phyloP scores from a whole-genome alignment of 35 echinoderm and acorn worm species.

The Lytechinus pictus region DNA sequence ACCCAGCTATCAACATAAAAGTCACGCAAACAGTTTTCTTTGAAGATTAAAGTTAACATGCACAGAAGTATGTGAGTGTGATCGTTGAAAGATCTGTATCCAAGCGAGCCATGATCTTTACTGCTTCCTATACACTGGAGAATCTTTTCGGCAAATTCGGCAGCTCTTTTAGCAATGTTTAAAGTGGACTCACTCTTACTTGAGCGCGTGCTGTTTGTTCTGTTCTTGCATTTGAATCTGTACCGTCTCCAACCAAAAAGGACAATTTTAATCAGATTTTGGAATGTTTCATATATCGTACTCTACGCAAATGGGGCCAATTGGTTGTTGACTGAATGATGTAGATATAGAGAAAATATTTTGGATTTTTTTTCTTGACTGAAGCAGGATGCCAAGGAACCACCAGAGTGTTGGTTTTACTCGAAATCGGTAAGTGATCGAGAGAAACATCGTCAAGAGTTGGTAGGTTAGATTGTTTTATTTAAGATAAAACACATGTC shows the following conservation, averaged over 20 bases:
- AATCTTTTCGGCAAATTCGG: background rate
- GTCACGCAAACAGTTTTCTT: background rate
- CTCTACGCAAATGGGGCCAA: background rate
- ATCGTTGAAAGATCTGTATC: background rate
- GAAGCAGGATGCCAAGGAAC: background rate
- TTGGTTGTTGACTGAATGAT: background rate
- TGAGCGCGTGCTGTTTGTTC: background rate
- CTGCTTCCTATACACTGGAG: background rate
- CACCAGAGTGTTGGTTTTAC: background rate
- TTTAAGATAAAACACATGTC: too few species aligned
- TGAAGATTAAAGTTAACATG: background rate
- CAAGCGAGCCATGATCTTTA: background rate
- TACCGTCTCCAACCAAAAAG: background rate
- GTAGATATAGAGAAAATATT: background rate
- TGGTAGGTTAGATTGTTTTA: too few species aligned
- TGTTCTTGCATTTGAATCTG: background rate
- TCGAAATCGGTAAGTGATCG: background rate
- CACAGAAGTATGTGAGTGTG: background rate
- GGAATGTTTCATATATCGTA: background rate
- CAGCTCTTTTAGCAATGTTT: too few species aligned
- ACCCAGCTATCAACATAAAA: background rate
- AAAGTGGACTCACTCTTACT: background rate
- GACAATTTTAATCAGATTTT: background rate
- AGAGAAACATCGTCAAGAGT: background rate
- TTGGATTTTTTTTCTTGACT: background rate